Evolutionary conservation across 2,113 vertebrate genomes (phyloP).

Genomic region (Apaloderma vittatum): DNA sequence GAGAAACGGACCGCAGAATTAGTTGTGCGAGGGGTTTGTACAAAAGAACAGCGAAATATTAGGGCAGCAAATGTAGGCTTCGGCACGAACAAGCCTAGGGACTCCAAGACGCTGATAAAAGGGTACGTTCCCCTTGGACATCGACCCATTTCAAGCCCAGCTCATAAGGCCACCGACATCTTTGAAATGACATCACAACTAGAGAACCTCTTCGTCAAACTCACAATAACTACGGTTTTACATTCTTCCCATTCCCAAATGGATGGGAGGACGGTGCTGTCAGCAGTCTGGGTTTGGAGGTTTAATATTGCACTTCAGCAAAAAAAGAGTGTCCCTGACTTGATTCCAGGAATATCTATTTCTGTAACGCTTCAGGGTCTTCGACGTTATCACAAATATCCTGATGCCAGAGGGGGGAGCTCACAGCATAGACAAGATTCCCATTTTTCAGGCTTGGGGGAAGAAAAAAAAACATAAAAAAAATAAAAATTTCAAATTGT

Average conservation of each 20-base stretch:
- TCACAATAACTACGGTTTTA: not conserved
- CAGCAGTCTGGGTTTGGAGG: not conserved
- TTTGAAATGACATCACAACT: slow-evolving; percentile 18
- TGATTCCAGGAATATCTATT: not conserved
- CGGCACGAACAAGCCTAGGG: not conserved
- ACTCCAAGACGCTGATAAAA: slow-evolving; percentile 11
- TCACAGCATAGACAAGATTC: slow-evolving; percentile 78
- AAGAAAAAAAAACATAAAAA: not conserved
- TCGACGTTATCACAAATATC: not conserved
- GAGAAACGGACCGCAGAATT: not conserved
- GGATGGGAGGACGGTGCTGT: rapidly evolving
- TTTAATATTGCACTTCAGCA: not conserved
- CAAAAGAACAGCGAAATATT: not conserved
- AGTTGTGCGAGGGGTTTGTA: not conserved
- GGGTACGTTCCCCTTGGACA: not conserved
- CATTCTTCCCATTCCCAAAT: not conserved
- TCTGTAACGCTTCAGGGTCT: not conserved
- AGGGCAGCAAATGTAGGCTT: not conserved
- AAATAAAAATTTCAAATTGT: not conserved
- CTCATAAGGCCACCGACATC: not conserved
- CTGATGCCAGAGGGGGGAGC: slow-evolving; percentile 83
- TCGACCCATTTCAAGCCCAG: not conserved
- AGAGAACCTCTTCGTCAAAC: not conserved
- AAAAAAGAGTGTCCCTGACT: not conserved
- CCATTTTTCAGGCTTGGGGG: not conserved